These are phyloP conservation scores for Teleopsis dalmanni DNA, from an alignment of 1,140 invertebrate species.

Conservation along the genomic window DNA sequence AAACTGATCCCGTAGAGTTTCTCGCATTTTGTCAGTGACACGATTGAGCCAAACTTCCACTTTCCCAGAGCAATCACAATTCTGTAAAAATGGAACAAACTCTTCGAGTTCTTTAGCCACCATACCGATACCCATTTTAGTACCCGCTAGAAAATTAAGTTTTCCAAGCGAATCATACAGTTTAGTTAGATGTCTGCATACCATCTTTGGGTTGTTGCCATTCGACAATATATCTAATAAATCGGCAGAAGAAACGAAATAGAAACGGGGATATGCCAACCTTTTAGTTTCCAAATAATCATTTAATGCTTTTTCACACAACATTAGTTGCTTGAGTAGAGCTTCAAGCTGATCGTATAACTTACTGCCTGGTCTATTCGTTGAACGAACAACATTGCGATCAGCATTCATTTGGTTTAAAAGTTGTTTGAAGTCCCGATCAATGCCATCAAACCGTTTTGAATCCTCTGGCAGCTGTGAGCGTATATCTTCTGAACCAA, in stretches of 20 bases:
- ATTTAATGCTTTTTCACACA: constrained; percentile 90
- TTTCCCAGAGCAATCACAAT: constrained; percentile 80
- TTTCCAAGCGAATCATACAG: constrained; percentile 86
- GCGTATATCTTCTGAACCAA: constrained; percentile 90
- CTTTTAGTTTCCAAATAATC: constrained; percentile 94
- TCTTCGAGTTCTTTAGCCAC: constrained; percentile 78
- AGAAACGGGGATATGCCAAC: constrained; percentile 87
- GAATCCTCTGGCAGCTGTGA: constrained; percentile 87
- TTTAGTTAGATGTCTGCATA: constrained; percentile 81
- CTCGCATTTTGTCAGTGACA: constrained; percentile 74
- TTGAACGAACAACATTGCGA: constrained; percentile 76
- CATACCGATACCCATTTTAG: constrained; percentile 56
- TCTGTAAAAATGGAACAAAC: constrained; percentile 61
- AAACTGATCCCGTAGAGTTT: constrained; percentile 70
- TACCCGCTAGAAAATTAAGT: constrained; percentile 62
- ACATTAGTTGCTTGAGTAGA: constrained; percentile 62
- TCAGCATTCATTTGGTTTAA: constrained; percentile 50
- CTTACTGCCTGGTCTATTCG: constrained; percentile 62
- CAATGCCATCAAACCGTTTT: constrained; percentile 79
- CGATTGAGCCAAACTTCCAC: constrained; percentile 87
- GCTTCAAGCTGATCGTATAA: constrained; percentile 73
- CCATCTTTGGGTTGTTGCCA: constrained; percentile 80
- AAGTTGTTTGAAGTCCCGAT: constrained; percentile 68
- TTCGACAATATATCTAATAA: constrained; percentile 91
- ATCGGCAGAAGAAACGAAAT: constrained; percentile 91